Base-by-base conservation (phyloP, 2,113 vertebrate genomes). In the Columbina picui region DNA sequence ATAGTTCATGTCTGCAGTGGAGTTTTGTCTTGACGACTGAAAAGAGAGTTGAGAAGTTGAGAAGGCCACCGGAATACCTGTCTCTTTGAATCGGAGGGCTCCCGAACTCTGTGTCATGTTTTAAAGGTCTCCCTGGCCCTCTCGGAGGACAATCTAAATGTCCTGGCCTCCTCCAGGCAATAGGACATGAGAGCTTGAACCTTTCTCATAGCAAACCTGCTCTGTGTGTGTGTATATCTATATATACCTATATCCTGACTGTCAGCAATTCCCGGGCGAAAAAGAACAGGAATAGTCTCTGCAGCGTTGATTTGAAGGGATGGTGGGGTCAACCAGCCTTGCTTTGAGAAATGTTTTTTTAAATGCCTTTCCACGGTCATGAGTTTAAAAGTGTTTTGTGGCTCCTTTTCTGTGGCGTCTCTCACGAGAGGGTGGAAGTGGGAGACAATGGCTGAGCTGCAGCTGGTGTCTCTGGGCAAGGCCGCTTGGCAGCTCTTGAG, bases 91-190 rank as follows among this genome's bases (percentile, higher is more conserved):
- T 98, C 95, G 88, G 27, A n/a, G 80, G 82, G 47, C 16, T 94
- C 89, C 70, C 39, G 81, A 78, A 61, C 69, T 21, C n/a, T 52
- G 59, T 90, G 96, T 96, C 98, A 94, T 87, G 93, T 92, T 84
- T 85, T 98, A 98, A 98, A 98, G 98, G 98, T 98, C 98, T 98
- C 93, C 6, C 79, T 73, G 87, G 90, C 96, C 96, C 96, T 97
- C 86, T 94, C 91, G 34, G 85, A 96, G 96, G 95, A 95, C 63
- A 60, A 89, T 89, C 96, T 96, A 98, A 98, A 98, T 98, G 98
- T 98, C 98, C 96, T 4, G 1, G 92, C 91, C 94, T 97, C 97
- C 98, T 97, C 84, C 60, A 97, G 98, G 98, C 98, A 0, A 97
- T 38, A 88, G 89, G 97, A 97, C 81, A 78, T 2, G 77, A 93